These are phyloP conservation scores for Chelonus insularis DNA, from an alignment of 1,140 invertebrate species.

Conservation along the genomic window DNA sequence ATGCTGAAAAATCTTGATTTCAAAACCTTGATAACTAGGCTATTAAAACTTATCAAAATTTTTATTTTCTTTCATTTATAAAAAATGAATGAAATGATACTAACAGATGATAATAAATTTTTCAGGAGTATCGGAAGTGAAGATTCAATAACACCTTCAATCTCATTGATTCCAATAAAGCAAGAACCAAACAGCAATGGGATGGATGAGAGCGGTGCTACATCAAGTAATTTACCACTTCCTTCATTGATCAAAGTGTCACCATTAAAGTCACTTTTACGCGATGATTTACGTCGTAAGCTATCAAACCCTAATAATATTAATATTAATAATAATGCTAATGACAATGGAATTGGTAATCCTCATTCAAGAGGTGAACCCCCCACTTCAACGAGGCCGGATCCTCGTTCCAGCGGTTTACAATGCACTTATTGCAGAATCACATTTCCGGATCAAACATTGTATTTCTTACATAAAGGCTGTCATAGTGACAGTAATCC, in stretches of 20 bases:
- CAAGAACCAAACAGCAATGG: conserved; percentile 67
- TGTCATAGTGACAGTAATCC: conserved; percentile 96
- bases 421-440: conserved; percentile 90
- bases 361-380: conserved; percentile 52
- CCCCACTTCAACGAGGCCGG: conserved; percentile 56
- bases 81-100: too few species aligned
- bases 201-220: conserved; percentile 60
- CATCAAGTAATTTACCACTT: conserved; percentile 68
- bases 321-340: conserved; percentile 47
- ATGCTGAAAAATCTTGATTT: too few species aligned
- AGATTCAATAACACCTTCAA: conserved; percentile 73
- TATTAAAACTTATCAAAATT: too few species aligned
- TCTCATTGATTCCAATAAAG: conserved; percentile 84
- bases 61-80: too few species aligned
- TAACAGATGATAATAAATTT: too few species aligned
- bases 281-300: conserved; percentile 78
- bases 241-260: conserved; percentile 73
- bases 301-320: conserved; percentile 62
- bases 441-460: conserved; percentile 90
- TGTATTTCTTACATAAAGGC: conserved; percentile 96
- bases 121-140: conserved; percentile 35
- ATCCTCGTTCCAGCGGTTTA: conserved; percentile 61
- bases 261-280: conserved; percentile 77
- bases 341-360: conserved; percentile 46
- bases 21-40: too few species aligned